Percentiles rank a stretch among this genome's conserved stretches.
Conservation (phyloP, 1,140 invertebrate species). For the Archegozetes longisetosus region DNA sequence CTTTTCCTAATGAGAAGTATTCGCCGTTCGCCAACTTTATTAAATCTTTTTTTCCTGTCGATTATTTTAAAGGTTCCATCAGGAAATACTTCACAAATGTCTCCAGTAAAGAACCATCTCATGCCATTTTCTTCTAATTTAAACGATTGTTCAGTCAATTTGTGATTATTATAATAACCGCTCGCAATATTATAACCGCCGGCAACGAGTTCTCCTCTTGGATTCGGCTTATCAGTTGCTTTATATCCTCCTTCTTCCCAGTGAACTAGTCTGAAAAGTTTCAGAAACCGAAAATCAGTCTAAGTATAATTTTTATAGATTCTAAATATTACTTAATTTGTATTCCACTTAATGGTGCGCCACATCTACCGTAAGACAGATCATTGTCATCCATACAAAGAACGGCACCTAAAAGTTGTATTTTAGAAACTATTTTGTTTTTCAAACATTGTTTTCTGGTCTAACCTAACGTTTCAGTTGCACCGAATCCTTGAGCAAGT, state of each 20-base stretch:
- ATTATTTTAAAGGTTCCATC: slow-evolving; percentile 93
- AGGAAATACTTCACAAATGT: slow-evolving; percentile 39
- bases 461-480: slow-evolving; percentile 96
- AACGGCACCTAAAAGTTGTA: no score
- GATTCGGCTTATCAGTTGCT: slow-evolving; percentile 24
- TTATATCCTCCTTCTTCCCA: slow-evolving; percentile 71
- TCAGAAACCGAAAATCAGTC: slow-evolving; percentile 65
- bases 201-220: slow-evolving; percentile 37
- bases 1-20: slow-evolving; percentile 47
- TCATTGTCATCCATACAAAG: slow-evolving; percentile 66
- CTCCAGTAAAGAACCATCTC: slow-evolving; percentile 36
- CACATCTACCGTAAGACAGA: slow-evolving; percentile 42
- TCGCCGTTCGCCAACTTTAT: slow-evolving; percentile 93
- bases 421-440: no score
- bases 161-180: slow-evolving; percentile 48
- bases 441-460: no score
- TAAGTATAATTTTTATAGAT: no score
- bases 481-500: slow-evolving; percentile 84
- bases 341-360: slow-evolving; percentile 76
- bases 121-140: slow-evolving; percentile 29
- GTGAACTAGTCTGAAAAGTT: slow-evolving; percentile 66
- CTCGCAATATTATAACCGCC: slow-evolving; percentile 34
- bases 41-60: slow-evolving; percentile 83
- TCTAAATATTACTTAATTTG: no score
- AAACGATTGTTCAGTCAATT: slow-evolving; percentile 36